Evolutionary conservation across 2,113 vertebrate species (phyloP).

Genomic region (Phyllostomus hastatus): DNA sequence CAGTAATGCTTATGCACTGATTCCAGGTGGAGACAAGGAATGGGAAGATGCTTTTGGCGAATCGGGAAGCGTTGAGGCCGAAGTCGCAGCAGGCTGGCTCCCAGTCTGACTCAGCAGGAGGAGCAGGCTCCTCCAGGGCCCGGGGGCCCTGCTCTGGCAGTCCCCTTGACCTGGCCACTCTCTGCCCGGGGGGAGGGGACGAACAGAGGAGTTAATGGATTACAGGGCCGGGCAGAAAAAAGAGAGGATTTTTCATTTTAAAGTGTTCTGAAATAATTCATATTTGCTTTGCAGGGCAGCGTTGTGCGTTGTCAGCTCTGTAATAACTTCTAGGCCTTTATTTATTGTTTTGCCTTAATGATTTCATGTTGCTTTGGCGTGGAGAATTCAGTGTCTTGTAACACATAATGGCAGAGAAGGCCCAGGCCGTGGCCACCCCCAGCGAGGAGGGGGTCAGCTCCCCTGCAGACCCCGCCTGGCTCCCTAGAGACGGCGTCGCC

Average conservation of each 20-base stretch:
- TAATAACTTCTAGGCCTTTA: constrained; percentile 77
- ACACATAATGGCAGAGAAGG: constrained; percentile 63
- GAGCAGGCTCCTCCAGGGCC: background rate
- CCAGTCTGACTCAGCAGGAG: background rate
- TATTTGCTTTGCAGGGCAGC: constrained; percentile 64
- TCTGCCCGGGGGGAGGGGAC: background rate
- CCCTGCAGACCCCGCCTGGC: background rate
- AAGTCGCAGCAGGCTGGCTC: background rate
- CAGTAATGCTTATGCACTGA: too few species aligned
- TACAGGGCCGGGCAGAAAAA: constrained; percentile 39
- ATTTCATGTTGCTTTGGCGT: constrained; percentile 61
- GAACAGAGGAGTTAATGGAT: constrained; percentile 60
- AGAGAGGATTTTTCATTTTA: constrained; percentile 70
- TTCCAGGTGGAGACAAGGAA: background rate
- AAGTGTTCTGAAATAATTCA: constrained; percentile 64
- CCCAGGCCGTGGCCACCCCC: background rate
- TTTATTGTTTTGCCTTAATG: constrained; percentile 75
- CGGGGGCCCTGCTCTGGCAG: background rate
- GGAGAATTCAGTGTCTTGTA: constrained; percentile 68
- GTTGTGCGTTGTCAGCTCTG: constrained; percentile 68
- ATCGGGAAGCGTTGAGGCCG: background rate
- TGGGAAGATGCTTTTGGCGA: background rate
- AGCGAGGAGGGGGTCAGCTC: background rate
- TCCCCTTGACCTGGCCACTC: background rate
- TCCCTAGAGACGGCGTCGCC: background rate